phyloP scores from a whole-genome alignment of 2,888 invertebrate genomes.

The Pammene fasciana region DNA sequence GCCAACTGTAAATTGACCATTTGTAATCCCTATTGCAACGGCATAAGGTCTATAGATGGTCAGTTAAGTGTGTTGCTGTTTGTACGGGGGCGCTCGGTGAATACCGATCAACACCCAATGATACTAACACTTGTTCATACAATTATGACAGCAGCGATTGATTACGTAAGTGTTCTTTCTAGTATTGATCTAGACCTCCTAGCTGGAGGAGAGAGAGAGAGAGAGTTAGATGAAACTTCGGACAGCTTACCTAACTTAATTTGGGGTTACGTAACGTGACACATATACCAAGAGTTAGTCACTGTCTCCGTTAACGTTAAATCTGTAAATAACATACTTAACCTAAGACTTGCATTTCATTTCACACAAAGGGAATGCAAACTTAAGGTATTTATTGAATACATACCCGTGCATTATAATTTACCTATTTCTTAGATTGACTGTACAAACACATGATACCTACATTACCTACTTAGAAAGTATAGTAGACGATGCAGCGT shows the following conservation, averaged over 20 bases:
- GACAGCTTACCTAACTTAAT: conserved; percentile 12
- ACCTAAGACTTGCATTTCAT: too few species aligned
- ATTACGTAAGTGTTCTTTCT: conserved; percentile 34
- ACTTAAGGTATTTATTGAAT: too few species aligned
- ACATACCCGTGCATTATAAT: too few species aligned
- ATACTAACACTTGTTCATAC: conserved; percentile 25
- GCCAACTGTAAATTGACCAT: too few species aligned
- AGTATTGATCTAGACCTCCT: conserved; percentile 31
- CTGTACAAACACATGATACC: too few species aligned
- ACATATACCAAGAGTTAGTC: conserved; percentile 5
- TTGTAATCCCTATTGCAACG: too few species aligned
- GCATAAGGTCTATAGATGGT: too few species aligned
- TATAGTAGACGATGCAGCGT: too few species aligned
- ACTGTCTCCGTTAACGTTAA: conserved; percentile 3
- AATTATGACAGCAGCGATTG: conserved; percentile 26
- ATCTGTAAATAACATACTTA: neutral
- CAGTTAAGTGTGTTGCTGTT: too few species aligned
- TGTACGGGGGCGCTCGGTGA: neutral
- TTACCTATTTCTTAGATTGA: too few species aligned
- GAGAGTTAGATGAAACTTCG: conserved; percentile 3
- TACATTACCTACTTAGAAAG: too few species aligned
- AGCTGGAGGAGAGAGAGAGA: conserved; percentile 4
- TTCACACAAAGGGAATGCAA: too few species aligned
- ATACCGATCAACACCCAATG: conserved; percentile 21
- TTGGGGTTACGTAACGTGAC: conserved; percentile 17